phyloP scores from a whole-genome alignment of 2,888 invertebrate genomes.

The Drosophila imparisetae region DNA sequence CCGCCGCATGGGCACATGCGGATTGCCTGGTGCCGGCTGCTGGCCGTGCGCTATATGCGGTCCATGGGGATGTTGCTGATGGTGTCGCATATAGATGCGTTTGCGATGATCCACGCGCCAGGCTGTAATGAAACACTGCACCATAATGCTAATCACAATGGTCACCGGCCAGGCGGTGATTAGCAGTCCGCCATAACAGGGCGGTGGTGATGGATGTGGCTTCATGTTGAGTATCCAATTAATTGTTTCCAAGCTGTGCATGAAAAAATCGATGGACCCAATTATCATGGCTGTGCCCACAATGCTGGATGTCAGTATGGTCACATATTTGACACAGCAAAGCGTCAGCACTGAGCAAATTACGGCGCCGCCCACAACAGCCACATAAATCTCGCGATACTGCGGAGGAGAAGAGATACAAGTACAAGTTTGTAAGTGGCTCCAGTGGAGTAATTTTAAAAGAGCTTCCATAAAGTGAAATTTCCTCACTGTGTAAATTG shows the following conservation, averaged over 20 bases:
- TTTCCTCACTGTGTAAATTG: neutral
- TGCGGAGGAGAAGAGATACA: conserved; percentile 29
- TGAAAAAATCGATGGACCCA: conserved; percentile 84
- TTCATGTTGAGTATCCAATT: conserved; percentile 84
- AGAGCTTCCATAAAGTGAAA: neutral
- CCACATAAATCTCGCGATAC: conserved; percentile 84
- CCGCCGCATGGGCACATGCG: conserved; percentile 66
- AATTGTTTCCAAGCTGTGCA: conserved; percentile 83
- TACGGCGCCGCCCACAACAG: conserved; percentile 84
- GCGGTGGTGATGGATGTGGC: conserved; percentile 84
- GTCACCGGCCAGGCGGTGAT: conserved; percentile 84
- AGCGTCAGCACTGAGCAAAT: conserved; percentile 84
- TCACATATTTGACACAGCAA: conserved; percentile 84
- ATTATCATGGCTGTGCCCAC: conserved; percentile 85
- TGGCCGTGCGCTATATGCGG: conserved; percentile 74
- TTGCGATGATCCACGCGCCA: conserved; percentile 85
- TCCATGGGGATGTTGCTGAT: conserved; percentile 63
- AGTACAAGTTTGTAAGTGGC: neutral
- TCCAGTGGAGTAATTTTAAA: neutral
- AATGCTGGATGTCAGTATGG: conserved; percentile 84
- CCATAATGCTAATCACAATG: conserved; percentile 84
- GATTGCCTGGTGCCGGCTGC: conserved; percentile 48
- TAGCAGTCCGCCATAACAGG: conserved; percentile 84
- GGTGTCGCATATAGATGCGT: conserved; percentile 79
- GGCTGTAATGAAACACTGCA: conserved; percentile 85